Conservation (phyloP, 2,888 invertebrate genomes). For the Himalopsyche japonica region DNA sequence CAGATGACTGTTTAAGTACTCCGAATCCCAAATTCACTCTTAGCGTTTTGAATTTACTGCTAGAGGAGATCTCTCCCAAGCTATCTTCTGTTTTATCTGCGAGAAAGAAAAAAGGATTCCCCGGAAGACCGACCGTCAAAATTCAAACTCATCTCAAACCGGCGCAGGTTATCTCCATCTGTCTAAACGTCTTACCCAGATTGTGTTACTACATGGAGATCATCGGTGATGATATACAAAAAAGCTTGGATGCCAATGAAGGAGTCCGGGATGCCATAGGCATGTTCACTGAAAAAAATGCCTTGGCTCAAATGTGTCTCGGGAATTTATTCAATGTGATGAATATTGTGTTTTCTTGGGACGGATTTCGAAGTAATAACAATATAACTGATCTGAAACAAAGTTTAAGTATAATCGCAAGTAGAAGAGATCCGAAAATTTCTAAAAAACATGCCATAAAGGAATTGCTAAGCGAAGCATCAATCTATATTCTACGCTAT, state of each 20-base stretch:
- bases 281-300: conserved; percentile 57
- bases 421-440: conserved; percentile 14
- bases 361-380: conserved; percentile 49
- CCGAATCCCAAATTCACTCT: conserved; percentile 19
- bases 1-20: neutral
- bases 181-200: conserved; percentile 50
- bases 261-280: conserved; percentile 61
- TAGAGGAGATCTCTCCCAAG: conserved; percentile 65
- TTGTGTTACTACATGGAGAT: conserved; percentile 52
- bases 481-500: conserved; percentile 48
- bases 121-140: conserved; percentile 1
- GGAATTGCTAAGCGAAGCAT: conserved; percentile 48
- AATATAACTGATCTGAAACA: conserved; percentile 47
- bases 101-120: conserved; percentile 29
- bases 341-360: conserved; percentile 57
- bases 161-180: conserved; percentile 44
- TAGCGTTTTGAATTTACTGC: conserved; percentile 46
- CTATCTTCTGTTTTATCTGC: conserved; percentile 51
- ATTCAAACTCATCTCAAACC: conserved; percentile 42
- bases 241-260: conserved; percentile 56
- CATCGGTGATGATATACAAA: conserved; percentile 48
- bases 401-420: conserved; percentile 33
- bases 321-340: conserved; percentile 50
- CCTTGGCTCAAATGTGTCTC: conserved; percentile 54
- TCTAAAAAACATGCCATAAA: conserved; percentile 42